Conservation (phyloP, 2,797 vertebrate species). For the Mastacembelus armatus region DNA sequence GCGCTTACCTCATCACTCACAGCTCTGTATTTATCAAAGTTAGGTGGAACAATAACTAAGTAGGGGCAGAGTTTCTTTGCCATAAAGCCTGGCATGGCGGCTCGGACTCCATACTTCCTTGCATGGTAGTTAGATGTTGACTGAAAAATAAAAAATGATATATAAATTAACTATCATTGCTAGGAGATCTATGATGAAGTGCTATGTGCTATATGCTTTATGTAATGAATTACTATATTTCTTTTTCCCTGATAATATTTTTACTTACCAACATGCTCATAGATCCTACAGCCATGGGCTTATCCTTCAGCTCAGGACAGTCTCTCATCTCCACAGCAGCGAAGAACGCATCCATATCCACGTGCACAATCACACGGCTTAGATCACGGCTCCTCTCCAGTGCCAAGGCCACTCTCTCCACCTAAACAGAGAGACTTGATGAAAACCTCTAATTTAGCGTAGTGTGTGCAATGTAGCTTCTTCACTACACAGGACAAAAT, state of each 20-base stretch:
- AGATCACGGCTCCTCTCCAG: slow-evolving; percentile 90
- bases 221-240: neutral
- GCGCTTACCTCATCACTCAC: slow-evolving; percentile 93
- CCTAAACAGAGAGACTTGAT: slow-evolving; percentile 73
- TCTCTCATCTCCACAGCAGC: slow-evolving; percentile 98
- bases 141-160: slow-evolving; percentile 79
- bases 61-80: slow-evolving; percentile 95
- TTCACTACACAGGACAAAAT: neutral
- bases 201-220: too few relatives aligned
- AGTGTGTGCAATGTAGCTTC: neutral
- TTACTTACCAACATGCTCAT: slow-evolving; percentile 93
- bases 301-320: slow-evolving; percentile 91
- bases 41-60: slow-evolving; percentile 90
- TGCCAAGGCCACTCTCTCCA: slow-evolving; percentile 84
- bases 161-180: too few relatives aligned
- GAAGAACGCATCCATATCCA: slow-evolving; percentile 99
- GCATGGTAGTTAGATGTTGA: slow-evolving; percentile 97
- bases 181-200: neutral
- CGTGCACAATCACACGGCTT: slow-evolving; percentile 90
- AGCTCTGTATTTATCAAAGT: slow-evolving; percentile 93
- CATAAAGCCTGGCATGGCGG: slow-evolving; percentile 98
- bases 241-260: neutral
- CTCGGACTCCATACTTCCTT: slow-evolving; percentile 95
- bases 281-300: slow-evolving; percentile 97
- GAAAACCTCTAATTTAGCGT: neutral